These are phyloP conservation scores for Struthidea cinerea DNA, from an alignment of 2,113 vertebrate species.

Conservation along the genomic window DNA sequence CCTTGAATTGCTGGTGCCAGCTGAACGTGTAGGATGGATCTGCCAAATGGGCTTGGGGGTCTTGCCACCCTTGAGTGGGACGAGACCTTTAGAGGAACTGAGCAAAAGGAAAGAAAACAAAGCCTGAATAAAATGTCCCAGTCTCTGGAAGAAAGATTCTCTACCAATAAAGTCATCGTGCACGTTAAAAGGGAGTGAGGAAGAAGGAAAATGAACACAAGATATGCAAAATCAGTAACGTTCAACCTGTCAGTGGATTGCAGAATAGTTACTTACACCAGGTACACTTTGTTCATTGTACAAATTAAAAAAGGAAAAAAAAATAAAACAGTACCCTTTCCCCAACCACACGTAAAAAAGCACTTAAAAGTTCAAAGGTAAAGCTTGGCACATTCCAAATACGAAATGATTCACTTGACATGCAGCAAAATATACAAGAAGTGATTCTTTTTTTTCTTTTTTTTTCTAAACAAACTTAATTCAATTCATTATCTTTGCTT, in stretches of 20 bases:
- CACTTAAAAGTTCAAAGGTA: conserved; percentile 80
- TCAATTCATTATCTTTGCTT: conserved; percentile 76
- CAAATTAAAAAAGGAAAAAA: conserved; percentile 72
- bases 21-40: neutral
- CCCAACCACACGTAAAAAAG: conserved; percentile 74
- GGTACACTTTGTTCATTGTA: conserved; percentile 71
- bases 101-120: conserved; percentile 27
- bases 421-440: conserved; percentile 86
- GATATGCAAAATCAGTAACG: conserved; percentile 90
- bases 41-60: neutral
- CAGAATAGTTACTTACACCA: conserved; percentile 63
- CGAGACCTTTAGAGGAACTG: neutral
- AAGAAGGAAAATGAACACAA: conserved; percentile 80
- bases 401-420: conserved; percentile 87
- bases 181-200: conserved; percentile 34
- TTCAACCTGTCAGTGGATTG: conserved; percentile 63
- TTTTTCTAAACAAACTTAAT: conserved; percentile 77
- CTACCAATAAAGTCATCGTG: conserved; percentile 12
- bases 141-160: conserved; percentile 41
- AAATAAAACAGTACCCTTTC: conserved; percentile 66
- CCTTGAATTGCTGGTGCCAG: conserved; percentile 24
- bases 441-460: conserved; percentile 58
- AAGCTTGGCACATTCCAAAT: conserved; percentile 82
- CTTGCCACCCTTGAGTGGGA: neutral
- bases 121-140: conserved; percentile 21